These are phyloP conservation scores for Phymatocera aterrima DNA, from an alignment of 2,888 invertebrate genomes.

Conservation along the genomic window DNA sequence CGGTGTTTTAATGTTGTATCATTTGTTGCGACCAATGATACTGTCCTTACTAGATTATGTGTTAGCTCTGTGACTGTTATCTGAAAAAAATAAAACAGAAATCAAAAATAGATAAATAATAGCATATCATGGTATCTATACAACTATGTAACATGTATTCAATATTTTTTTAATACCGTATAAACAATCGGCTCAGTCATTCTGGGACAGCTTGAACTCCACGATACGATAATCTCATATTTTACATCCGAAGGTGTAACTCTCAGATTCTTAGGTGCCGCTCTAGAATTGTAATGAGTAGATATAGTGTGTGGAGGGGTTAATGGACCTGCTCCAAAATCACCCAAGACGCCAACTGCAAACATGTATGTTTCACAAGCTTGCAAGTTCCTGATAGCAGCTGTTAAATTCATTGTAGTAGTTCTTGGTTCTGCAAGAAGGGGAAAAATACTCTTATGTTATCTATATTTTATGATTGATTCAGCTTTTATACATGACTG, in stretches of 20 bases:
- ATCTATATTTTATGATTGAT: background rate
- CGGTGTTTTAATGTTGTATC: constrained; percentile 76
- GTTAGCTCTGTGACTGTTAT: constrained; percentile 76
- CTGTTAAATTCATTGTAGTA: constrained; percentile 77
- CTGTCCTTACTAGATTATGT: constrained; percentile 73
- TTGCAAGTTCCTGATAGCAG: constrained; percentile 79
- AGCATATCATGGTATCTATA: background rate
- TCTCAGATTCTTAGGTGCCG: constrained; percentile 83
- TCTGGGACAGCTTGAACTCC: constrained; percentile 84
- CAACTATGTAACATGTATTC: background rate
- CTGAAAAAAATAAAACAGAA: constrained; percentile 64
- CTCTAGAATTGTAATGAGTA: constrained; percentile 80
- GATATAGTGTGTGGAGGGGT: constrained; percentile 76
- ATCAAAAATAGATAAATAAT: constrained; percentile 13
- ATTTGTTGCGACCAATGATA: constrained; percentile 76
- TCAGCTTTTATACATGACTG: background rate
- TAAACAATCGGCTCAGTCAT: constrained; percentile 77
- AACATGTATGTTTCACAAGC: constrained; percentile 87
- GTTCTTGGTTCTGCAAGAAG: constrained; percentile 73
- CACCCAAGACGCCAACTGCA: constrained; percentile 81
- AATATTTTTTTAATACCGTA: constrained; percentile 76
- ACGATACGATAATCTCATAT: constrained; percentile 79
- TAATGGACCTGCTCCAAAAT: constrained; percentile 82
- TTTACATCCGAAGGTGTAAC: constrained; percentile 73
- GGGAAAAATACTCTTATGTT: constrained; percentile 32